These are phyloP conservation scores for Galaxea fascicularis DNA, from an alignment of 92 coral and sea anemone species.

Conservation along the genomic window DNA sequence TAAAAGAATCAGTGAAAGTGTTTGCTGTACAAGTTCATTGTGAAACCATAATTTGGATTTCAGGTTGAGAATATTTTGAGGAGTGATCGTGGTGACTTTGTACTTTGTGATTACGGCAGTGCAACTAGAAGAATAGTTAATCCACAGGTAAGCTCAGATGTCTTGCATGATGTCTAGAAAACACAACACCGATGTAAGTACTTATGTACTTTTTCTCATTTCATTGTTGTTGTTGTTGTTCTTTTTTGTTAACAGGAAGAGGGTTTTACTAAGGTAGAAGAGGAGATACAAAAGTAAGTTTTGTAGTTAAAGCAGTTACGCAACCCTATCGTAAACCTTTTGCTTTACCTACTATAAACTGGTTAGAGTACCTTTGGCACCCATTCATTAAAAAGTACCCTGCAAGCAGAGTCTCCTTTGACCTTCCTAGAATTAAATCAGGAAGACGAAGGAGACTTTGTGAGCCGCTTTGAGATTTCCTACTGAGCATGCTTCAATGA, in stretches of 20 bases:
- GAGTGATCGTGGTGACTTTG: conserved; percentile 90
- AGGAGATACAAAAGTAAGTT: conserved; percentile 88
- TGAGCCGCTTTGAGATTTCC: too few relatives aligned
- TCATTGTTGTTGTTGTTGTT: not conserved
- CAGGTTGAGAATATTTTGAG: conserved; percentile 97
- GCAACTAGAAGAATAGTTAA: conserved; percentile 87
- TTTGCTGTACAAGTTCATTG: too few relatives aligned
- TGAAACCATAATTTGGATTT: not conserved
- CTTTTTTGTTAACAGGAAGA: conserved; percentile 64
- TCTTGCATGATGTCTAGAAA: not conserved
- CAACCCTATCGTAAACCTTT: too few relatives aligned
- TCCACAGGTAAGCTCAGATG: conserved; percentile 77
- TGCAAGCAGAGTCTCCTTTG: too few relatives aligned
- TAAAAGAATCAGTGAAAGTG: too few relatives aligned
- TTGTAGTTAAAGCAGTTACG: not conserved
- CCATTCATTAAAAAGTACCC: too few relatives aligned
- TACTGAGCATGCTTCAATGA: too few relatives aligned
- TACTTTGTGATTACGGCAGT: conserved; percentile 99
- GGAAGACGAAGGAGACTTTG: too few relatives aligned
- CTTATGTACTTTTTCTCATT: not conserved
- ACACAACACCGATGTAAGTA: not conserved
- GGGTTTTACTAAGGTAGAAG: conserved; percentile 90
- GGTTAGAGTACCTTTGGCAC: too few relatives aligned
- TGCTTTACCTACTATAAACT: too few relatives aligned
- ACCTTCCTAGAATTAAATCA: too few relatives aligned